Percentiles rank a stretch among this genome's conserved stretches.
Evolutionary conservation across 2,797 vertebrate species (phyloP).

Genomic region (Eulemur coronatus): DNA sequence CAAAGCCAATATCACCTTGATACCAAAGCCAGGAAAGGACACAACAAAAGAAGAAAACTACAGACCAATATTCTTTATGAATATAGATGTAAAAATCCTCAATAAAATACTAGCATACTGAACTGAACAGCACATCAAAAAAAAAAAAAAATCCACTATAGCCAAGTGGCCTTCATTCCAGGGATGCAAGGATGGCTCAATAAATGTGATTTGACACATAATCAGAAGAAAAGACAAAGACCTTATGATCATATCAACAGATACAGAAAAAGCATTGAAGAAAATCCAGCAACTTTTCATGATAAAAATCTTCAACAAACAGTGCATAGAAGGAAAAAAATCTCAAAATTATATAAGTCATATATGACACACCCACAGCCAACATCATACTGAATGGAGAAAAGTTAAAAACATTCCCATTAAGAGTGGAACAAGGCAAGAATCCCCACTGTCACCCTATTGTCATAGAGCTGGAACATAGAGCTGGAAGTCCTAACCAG

Average conservation of each 20-base stretch:
- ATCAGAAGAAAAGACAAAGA: neutral
- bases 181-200: neutral
- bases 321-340: neutral
- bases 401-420: neutral
- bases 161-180: neutral
- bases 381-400: neutral
- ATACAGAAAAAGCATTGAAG: neutral
- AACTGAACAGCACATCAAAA: neutral
- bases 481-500: neutral
- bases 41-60: neutral
- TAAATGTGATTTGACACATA: neutral
- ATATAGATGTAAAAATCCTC: neutral
- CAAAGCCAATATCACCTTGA: neutral
- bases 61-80: neutral
- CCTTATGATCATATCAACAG: neutral
- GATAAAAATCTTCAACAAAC: neutral
- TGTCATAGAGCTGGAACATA: neutral
- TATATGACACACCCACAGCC: neutral
- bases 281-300: neutral
- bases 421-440: neutral
- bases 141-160: neutral
- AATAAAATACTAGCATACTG: neutral
- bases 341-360: neutral
- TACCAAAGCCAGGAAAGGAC: neutral
- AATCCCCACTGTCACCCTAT: neutral